phyloP scores from a whole-genome alignment of 2,888 invertebrate genomes.

The Archips crataeganus region DNA sequence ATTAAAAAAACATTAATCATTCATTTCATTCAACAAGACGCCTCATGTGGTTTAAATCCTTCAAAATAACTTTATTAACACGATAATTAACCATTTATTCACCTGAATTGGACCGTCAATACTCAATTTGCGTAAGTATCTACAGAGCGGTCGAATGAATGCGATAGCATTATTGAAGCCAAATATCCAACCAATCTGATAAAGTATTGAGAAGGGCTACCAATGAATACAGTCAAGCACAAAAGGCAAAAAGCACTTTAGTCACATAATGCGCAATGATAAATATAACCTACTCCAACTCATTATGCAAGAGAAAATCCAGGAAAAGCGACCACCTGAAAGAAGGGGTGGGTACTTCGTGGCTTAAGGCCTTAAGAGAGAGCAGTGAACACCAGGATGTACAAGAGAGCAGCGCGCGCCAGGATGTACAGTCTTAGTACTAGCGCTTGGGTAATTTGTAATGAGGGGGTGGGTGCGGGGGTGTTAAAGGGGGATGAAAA shows the following conservation, averaged over 20 bases:
- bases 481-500: too few species aligned
- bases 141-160: slow-evolving; percentile 36
- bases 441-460: too few species aligned
- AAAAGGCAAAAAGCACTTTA: slow-evolving; percentile 1
- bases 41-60: background rate
- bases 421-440: too few species aligned
- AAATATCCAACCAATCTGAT: slow-evolving; percentile 66
- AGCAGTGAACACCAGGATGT: too few species aligned
- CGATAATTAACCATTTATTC: slow-evolving; percentile 27
- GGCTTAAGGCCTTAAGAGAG: too few species aligned
- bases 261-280: background rate
- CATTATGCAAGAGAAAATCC: too few species aligned
- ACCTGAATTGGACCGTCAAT: slow-evolving; percentile 26
- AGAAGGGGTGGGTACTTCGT: too few species aligned
- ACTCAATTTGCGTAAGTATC: slow-evolving; percentile 37
- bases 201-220: slow-evolving; percentile 53
- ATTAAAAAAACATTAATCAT: background rate
- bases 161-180: slow-evolving; percentile 66
- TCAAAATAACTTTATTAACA: background rate
- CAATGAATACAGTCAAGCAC: slow-evolving; percentile 46
- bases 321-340: too few species aligned
- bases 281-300: too few species aligned
- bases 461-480: too few species aligned
- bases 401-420: too few species aligned
- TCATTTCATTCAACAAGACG: background rate